These are phyloP conservation scores for Acholoe squamosa DNA, from an alignment of 2,888 invertebrate species.

Conservation along the genomic window DNA sequence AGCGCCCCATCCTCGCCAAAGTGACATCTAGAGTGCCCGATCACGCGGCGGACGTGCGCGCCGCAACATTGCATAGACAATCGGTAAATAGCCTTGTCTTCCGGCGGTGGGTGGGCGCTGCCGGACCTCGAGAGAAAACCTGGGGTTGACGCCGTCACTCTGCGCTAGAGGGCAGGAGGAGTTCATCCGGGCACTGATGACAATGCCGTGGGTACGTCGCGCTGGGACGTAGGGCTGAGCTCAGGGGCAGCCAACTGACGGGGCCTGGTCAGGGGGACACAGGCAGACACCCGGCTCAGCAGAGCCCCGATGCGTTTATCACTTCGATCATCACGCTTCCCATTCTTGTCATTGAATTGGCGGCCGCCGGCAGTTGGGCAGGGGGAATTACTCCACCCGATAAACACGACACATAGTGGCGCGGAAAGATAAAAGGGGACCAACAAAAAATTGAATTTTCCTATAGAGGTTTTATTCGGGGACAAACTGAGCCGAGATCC, in stretches of 20 bases:
- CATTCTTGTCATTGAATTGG: constrained; percentile 53
- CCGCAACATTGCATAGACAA: constrained; percentile 22
- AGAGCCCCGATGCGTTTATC: constrained; percentile 1
- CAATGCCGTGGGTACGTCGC: not conserved
- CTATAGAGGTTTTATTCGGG: not conserved
- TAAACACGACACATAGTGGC: constrained; percentile 31
- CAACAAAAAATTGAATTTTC: constrained; percentile 21
- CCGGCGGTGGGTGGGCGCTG: not conserved
- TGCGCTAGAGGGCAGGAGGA: not conserved
- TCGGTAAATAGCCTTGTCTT: constrained; percentile 51
- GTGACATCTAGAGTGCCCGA: constrained; percentile 27
- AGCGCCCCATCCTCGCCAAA: not conserved
- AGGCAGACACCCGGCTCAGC: not conserved
- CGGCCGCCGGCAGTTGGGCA: not conserved
- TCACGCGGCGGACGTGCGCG: constrained; percentile 17
- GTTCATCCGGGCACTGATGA: not conserved
- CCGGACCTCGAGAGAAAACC: not conserved
- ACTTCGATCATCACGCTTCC: constrained; percentile 42
- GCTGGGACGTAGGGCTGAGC: not conserved
- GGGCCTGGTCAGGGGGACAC: not conserved
- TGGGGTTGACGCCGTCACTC: not conserved
- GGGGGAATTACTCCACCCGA: not conserved
- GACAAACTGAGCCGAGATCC: not conserved
- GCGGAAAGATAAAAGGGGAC: constrained; percentile 41
- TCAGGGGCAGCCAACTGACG: not conserved